Evolutionary conservation across 2,797 vertebrate genomes (phyloP).

Genomic region (Linurgus olivaceus): DNA sequence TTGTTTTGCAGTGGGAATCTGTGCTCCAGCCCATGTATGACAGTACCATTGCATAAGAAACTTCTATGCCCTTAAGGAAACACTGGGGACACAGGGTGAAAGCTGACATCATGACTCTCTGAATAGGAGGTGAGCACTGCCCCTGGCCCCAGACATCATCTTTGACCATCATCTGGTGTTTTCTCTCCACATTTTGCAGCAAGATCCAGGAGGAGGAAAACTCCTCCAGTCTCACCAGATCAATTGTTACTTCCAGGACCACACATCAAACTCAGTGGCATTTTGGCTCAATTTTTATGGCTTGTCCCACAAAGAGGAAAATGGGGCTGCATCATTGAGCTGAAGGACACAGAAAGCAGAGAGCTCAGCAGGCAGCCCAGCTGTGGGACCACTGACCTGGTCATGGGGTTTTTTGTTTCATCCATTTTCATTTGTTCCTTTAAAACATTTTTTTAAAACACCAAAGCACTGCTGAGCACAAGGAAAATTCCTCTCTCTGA

Average conservation of each 20-base stretch:
- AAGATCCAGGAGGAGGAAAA: neutral
- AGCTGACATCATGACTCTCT: neutral
- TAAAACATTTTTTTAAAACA: neutral
- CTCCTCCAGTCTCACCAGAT: neutral
- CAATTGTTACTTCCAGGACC: neutral
- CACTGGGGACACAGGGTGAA: neutral
- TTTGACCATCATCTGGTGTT: neutral
- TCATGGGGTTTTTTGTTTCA: neutral
- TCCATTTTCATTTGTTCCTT: neutral
- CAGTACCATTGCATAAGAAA: neutral
- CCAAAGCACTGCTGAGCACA: neutral
- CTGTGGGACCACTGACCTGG: accelerated
- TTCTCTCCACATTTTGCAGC: neutral
- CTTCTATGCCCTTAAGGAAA: neutral
- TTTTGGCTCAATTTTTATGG: neutral
- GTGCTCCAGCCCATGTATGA: neutral
- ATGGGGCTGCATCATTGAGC: accelerated
- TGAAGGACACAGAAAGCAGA: neutral
- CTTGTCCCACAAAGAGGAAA: neutral
- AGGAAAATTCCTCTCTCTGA: neutral
- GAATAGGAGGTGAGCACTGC: accelerated
- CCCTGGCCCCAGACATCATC: neutral
- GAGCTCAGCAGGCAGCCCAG: neutral
- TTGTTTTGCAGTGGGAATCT: neutral
- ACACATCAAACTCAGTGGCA: neutral